A percentile compares a stretch with the other conserved stretches of the same genome.
These are phyloP conservation scores for Montipora sp. DNA, from an alignment of 64 coral and sea anemone species.

Conservation along the genomic window DNA sequence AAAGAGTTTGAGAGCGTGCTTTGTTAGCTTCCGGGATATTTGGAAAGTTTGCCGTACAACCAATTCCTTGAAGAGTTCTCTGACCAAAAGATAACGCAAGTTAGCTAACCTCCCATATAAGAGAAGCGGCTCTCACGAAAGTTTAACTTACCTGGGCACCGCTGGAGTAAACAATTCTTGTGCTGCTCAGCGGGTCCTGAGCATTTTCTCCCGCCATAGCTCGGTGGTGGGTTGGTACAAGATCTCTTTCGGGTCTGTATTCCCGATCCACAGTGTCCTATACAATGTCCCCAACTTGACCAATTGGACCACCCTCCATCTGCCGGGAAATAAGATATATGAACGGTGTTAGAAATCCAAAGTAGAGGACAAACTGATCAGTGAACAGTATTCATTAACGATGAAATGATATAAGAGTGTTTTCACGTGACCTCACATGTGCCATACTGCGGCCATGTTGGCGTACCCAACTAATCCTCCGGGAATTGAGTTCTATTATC, in stretches of 20 bases:
- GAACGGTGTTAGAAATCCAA: background rate
- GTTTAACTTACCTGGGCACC: conserved; percentile 54
- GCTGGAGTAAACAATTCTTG: conserved; percentile 46
- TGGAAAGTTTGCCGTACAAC: too few species aligned
- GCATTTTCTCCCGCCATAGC: conserved; percentile 53
- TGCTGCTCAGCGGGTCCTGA: conserved; percentile 36
- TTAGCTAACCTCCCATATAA: too few species aligned
- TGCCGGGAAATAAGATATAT: background rate
- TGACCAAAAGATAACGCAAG: too few species aligned
- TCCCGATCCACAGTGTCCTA: conserved; percentile 45
- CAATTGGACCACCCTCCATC: conserved; percentile 73
- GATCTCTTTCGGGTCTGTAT: conserved; percentile 41
- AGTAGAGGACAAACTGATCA: background rate
- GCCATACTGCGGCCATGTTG: too few species aligned
- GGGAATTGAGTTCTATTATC: too few species aligned
- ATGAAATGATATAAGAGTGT: background rate
- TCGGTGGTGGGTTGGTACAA: conserved; percentile 56
- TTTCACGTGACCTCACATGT: too few species aligned
- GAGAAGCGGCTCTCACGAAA: too few species aligned
- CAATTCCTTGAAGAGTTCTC: too few species aligned
- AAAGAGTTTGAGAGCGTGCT: too few species aligned
- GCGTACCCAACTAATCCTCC: too few species aligned
- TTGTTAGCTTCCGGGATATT: too few species aligned
- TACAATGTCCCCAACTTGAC: conserved; percentile 64
- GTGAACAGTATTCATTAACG: background rate